These are phyloP conservation scores for Choristoneura fumiferana DNA, from an alignment of 1,140 invertebrate species.

Conservation along the genomic window DNA sequence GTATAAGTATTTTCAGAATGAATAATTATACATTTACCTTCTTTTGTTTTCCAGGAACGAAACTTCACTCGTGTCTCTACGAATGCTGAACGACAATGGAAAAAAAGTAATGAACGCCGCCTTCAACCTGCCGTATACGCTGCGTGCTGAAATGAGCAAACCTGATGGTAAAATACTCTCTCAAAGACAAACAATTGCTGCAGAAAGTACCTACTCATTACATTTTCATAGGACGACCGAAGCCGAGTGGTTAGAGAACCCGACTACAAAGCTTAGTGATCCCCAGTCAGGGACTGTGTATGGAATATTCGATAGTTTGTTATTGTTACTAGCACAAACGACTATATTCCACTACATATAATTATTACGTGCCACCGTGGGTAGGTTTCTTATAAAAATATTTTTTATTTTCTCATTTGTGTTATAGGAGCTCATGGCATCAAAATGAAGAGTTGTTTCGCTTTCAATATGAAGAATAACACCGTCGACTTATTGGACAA, in stretches of 20 bases:
- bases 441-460: constrained; percentile 90
- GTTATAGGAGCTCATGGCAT: constrained; percentile 85
- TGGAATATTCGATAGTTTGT: too few relatives aligned
- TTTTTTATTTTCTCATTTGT: neutral
- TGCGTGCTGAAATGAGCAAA: constrained; percentile 82
- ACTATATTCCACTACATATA: too few relatives aligned
- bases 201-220: too few relatives aligned
- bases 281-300: too few relatives aligned
- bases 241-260: too few relatives aligned
- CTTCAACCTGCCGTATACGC: constrained; percentile 87
- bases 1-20: too few relatives aligned
- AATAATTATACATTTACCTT: too few relatives aligned
- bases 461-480: constrained; percentile 89
- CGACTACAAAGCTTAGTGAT: too few relatives aligned
- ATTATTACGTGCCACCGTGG: constrained; percentile 94
- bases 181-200: too few relatives aligned
- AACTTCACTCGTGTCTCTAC: constrained; percentile 87
- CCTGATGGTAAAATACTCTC: constrained; percentile 79
- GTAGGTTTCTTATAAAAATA: constrained; percentile 70
- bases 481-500: constrained; percentile 89
- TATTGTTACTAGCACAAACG: too few relatives aligned
- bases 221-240: constrained; percentile 85
- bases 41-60: constrained; percentile 82
- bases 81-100: constrained; percentile 82
- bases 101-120: constrained; percentile 86